These are phyloP conservation scores for Parochlus steinenii DNA, from an alignment of 2,888 invertebrate genomes.

Conservation along the genomic window DNA sequence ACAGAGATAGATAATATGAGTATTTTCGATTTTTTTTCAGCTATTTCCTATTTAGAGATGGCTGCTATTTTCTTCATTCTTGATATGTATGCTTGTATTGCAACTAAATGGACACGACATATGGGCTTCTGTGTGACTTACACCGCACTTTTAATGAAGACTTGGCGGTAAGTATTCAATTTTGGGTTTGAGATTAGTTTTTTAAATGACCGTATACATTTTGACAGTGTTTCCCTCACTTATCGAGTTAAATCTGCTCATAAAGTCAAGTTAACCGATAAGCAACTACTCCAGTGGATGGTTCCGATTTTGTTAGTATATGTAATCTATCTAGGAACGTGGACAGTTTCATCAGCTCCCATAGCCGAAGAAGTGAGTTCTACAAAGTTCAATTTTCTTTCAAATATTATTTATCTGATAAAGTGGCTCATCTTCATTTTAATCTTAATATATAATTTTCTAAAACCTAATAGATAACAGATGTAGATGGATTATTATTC, in stretches of 20 bases:
- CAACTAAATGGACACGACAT: constrained; percentile 85
- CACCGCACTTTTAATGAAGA: constrained; percentile 83
- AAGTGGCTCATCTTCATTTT: too few relatives aligned
- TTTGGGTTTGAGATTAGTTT: too few relatives aligned
- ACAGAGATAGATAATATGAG: too few relatives aligned
- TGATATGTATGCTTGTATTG: constrained; percentile 69
- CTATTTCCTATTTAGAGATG: constrained; percentile 93
- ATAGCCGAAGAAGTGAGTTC: constrained; percentile 51
- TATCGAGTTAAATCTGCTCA: constrained; percentile 88
- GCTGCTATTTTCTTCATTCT: constrained; percentile 80
- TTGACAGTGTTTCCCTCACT: constrained; percentile 68
- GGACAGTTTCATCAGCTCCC: constrained; percentile 80
- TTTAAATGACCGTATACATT: too few relatives aligned
- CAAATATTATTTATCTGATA: background rate
- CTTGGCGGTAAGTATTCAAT: constrained; percentile 57
- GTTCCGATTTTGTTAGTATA: constrained; percentile 69
- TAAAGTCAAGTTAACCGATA: constrained; percentile 82
- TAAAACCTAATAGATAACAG: constrained; percentile 53
- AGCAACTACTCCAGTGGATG: constrained; percentile 84
- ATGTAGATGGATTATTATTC: constrained; percentile 61
- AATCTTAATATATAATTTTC: too few relatives aligned
- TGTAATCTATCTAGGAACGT: constrained; percentile 70
- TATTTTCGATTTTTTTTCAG: too few relatives aligned
- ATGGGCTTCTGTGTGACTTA: constrained; percentile 87
- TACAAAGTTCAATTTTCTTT: background rate